Conservation (phyloP, 2,797 vertebrate genomes). For the Rhabdophis nuchalis region DNA sequence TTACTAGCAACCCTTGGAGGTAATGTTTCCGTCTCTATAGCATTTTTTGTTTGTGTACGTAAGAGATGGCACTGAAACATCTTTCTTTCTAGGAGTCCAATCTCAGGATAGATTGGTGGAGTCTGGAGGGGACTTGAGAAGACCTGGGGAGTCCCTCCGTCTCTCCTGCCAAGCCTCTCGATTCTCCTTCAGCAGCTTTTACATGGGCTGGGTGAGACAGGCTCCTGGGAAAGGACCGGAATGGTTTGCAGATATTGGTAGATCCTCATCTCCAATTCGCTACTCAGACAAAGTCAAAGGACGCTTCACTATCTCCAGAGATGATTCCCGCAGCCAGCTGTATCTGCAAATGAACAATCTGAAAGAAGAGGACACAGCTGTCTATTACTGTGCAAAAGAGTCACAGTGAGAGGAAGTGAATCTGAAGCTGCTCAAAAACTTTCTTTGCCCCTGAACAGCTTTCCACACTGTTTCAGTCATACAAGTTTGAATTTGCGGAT, state of each 20-base stretch:
- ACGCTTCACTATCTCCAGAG: not conserved
- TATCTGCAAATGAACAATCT: not conserved
- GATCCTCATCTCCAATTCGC: not conserved
- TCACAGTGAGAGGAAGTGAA: not conserved
- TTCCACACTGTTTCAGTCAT: not conserved
- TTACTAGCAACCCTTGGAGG: not conserved
- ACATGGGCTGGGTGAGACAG: not conserved
- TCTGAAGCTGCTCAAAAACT: not conserved
- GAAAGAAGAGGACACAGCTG: not conserved
- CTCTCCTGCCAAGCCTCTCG: not conserved
- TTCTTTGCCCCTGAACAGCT: not conserved
- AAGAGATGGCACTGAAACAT: not conserved
- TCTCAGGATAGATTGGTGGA: not conserved
- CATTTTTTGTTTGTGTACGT: not conserved
- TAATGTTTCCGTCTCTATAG: not conserved
- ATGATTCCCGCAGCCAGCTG: not conserved
- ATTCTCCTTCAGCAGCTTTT: not conserved
- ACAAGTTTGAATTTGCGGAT: not conserved
- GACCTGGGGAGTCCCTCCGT: not conserved
- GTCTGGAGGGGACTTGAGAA: not conserved
- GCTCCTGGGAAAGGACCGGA: not conserved
- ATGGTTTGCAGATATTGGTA: not conserved
- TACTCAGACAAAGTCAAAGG: not conserved
- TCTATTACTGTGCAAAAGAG: not conserved
- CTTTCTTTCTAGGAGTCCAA: not conserved